Base-by-base conservation (phyloP, 2,888 invertebrate genomes). In the Mythimna lalbum region DNA sequence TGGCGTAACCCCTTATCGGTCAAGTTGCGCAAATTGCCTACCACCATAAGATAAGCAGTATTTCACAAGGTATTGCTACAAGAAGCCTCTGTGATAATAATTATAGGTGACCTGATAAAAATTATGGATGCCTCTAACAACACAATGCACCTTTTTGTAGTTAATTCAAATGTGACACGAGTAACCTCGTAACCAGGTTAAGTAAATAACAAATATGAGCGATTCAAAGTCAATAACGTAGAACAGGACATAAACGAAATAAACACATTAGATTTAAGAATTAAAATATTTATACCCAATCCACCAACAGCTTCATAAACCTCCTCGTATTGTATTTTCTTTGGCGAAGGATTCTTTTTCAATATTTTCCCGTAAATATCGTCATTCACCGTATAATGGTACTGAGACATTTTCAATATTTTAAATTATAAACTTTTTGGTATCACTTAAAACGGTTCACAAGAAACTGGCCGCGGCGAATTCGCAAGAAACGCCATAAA, bases 341-440 rank as follows among this genome's bases (percentile, higher is more conserved):
- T 88, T 75, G 90, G 88, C 63, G 81, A 79, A 72, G 90, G 83
- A 74, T 89, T 88, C 14, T 88, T 89, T 88, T 95, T 96, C 73
- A 95, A 85, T 81, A 96, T 94, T 88, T 91, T 94, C 72, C 95
- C 95, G 81, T 96, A 96, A 80, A 96, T 85, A 88, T 95, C 96
- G 64, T 95, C 94, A 76, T 96, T 95, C 79, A 96, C 95, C 36
- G 90, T 93, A 79, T 95, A 95, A 89, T 95, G 92, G n/a, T 89
- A 87, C 70, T 86, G 90, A 63, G 94, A 91, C 85, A 93, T 92
- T 90, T 84, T 87, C 77, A 72, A 86, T 86, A 85, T 84, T 59
- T 73, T 79, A 76, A 86, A 80, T 68, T 76, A 81, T 68, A 85
- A n/a, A 74, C 64, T 78, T 78, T 77, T 84, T 74, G 66, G 62